phyloP scores from a whole-genome alignment of 2,888 invertebrate genomes.

The Dendrolimus houi region DNA sequence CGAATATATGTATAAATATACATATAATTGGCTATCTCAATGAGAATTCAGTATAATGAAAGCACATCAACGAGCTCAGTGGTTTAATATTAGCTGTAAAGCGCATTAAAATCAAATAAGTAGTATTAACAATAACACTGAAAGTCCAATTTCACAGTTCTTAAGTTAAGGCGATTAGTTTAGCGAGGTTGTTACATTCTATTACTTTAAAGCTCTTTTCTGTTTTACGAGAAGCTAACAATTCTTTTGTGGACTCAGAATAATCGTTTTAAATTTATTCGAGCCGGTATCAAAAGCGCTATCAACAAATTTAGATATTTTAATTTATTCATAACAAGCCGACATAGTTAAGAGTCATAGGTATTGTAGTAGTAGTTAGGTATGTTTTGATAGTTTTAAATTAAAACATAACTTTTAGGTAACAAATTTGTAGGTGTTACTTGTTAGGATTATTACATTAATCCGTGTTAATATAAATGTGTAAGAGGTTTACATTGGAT shows the following conservation, averaged over 20 bases:
- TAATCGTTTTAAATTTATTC: too few relatives aligned
- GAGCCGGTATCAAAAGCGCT: not conserved
- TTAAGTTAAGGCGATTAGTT: constrained; percentile 50
- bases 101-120: too few relatives aligned
- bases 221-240: constrained; percentile 9
- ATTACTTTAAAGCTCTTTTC: constrained; percentile 43
- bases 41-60: too few relatives aligned
- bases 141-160: constrained; percentile 54
- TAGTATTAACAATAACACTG: constrained; percentile 10
- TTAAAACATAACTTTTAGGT: too few relatives aligned
- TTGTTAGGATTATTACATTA: too few relatives aligned
- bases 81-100: too few relatives aligned
- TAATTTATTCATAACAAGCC: not conserved
- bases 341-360: not conserved
- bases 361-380: not conserved
- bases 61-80: too few relatives aligned
- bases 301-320: not conserved
- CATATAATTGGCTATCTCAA: too few relatives aligned
- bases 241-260: not conserved
- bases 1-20: too few relatives aligned
- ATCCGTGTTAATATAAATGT: too few relatives aligned
- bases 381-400: not conserved
- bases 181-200: constrained; percentile 40
- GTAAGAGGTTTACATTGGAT: too few relatives aligned
- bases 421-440: too few relatives aligned